A percentile compares a stretch with the other conserved stretches of the same genome.
These are phyloP conservation scores for Parapsyche elsis DNA, from an alignment of 1,140 invertebrate species.

Conservation along the genomic window DNA sequence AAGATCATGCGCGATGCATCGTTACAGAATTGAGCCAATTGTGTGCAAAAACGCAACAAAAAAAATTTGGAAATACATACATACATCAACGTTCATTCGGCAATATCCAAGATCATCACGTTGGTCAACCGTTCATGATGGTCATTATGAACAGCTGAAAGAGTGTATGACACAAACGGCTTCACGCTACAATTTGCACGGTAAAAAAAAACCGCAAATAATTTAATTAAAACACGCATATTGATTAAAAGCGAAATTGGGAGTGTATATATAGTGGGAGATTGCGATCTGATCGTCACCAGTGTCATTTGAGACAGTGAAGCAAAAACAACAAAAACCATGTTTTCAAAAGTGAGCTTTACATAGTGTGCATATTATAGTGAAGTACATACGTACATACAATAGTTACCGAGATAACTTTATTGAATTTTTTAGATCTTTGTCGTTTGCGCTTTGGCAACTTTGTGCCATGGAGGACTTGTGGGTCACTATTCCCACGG, in stretches of 20 bases:
- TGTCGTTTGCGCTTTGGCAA: neutral
- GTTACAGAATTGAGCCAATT: too few relatives aligned
- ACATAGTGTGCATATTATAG: too few relatives aligned
- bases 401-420: too few relatives aligned
- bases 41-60: neutral
- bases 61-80: neutral
- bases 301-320: conserved; percentile 14
- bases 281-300: neutral
- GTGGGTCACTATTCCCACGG: conserved; percentile 10
- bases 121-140: conserved; percentile 13
- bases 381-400: too few relatives aligned
- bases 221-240: conserved; percentile 9
- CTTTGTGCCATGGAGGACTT: conserved; percentile 13
- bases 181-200: conserved; percentile 1
- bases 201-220: neutral
- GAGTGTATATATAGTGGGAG: conserved; percentile 1
- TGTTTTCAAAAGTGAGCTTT: conserved; percentile 33
- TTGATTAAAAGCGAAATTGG: neutral
- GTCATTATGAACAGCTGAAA: neutral
- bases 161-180: conserved; percentile 7
- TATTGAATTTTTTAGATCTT: conserved; percentile 9
- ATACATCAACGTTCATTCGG: neutral
- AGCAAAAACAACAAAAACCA: conserved; percentile 29
- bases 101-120: neutral
- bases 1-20: too few relatives aligned